These are phyloP conservation scores for Tenthredo amoena DNA, from an alignment of 2,888 invertebrate species.

Conservation along the genomic window DNA sequence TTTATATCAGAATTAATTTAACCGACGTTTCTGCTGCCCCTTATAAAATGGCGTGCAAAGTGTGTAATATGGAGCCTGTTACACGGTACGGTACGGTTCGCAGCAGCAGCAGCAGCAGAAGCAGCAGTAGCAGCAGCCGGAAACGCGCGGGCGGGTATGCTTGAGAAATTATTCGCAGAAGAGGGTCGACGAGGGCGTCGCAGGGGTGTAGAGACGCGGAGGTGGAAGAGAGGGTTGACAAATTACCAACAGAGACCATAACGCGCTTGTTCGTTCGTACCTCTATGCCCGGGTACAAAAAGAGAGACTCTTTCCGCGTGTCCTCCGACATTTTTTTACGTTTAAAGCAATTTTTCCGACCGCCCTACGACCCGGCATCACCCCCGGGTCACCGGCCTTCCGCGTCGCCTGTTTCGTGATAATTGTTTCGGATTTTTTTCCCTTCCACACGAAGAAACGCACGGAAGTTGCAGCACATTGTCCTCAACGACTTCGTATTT, in stretches of 20 bases:
- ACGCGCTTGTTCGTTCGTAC: constrained; percentile 19
- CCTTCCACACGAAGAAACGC: neutral
- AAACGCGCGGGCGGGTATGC: constrained; percentile 53
- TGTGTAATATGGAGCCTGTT: constrained; percentile 56
- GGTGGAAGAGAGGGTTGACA: constrained; percentile 58
- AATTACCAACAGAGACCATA: constrained; percentile 63
- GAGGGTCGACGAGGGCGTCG: constrained; percentile 43
- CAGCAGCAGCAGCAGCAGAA: constrained; percentile 43
- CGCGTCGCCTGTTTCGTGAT: constrained; percentile 56
- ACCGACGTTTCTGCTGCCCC: constrained; percentile 54
- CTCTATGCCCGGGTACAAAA: neutral
- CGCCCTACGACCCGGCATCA: constrained; percentile 8
- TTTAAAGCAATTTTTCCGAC: constrained; percentile 67
- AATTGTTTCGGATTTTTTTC: constrained; percentile 67
- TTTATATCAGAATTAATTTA: constrained; percentile 57
- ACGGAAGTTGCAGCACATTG: neutral
- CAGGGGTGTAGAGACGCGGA: constrained; percentile 27
- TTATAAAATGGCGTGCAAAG: constrained; percentile 47
- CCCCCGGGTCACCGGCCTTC: constrained; percentile 38
- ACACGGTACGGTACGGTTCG: constrained; percentile 56
- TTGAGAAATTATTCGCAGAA: constrained; percentile 61
- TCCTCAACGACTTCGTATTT: neutral
- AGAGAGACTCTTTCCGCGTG: constrained; percentile 9
- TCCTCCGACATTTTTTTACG: constrained; percentile 56
- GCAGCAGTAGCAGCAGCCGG: constrained; percentile 22